Percentiles rank a stretch among this genome's conserved stretches.
These are phyloP conservation scores for Myotis daubentonii DNA, from an alignment of 2,797 vertebrate genomes.

Conservation along the genomic window DNA sequence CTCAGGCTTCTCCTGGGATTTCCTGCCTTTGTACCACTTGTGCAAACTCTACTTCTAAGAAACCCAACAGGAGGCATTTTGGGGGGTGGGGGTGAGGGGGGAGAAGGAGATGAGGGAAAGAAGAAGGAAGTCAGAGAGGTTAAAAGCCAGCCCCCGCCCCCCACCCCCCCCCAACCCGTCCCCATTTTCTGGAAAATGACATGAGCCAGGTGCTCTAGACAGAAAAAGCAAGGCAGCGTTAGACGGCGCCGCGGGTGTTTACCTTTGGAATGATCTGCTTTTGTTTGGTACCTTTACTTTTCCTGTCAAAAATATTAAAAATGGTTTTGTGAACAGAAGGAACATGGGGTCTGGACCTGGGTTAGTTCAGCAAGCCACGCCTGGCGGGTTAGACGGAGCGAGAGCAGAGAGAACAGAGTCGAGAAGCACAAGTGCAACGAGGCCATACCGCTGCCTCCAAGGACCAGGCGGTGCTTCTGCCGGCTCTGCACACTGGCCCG, in stretches of 20 bases:
- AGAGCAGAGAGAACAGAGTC: conserved; percentile 58
- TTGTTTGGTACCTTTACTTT: conserved; percentile 92
- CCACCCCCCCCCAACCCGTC: no score
- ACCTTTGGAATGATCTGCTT: conserved; percentile 99
- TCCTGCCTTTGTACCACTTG: background rate
- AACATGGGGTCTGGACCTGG: background rate
- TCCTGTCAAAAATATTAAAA: conserved; percentile 90
- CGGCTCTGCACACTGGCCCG: background rate
- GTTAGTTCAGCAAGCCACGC: conserved; percentile 84
- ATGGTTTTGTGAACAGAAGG: conserved; percentile 68
- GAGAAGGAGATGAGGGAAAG: background rate
- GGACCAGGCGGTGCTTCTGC: fast-evolving
- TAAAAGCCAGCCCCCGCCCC: background rate
- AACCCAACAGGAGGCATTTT: background rate
- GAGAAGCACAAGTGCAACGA: conserved; percentile 71
- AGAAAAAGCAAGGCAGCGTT: background rate
- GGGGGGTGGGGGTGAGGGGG: background rate
- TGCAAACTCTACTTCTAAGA: background rate
- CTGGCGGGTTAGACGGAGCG: conserved; percentile 80
- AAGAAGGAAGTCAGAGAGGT: background rate
- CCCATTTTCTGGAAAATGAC: background rate
- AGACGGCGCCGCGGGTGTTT: conserved; percentile 70
- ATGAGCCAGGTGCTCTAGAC: background rate
- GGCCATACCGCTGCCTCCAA: background rate
- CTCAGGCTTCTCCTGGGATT: background rate